These are phyloP conservation scores for Phrynocephalus vlangalii DNA, from an alignment of 2,797 vertebrate genomes.

Conservation along the genomic window DNA sequence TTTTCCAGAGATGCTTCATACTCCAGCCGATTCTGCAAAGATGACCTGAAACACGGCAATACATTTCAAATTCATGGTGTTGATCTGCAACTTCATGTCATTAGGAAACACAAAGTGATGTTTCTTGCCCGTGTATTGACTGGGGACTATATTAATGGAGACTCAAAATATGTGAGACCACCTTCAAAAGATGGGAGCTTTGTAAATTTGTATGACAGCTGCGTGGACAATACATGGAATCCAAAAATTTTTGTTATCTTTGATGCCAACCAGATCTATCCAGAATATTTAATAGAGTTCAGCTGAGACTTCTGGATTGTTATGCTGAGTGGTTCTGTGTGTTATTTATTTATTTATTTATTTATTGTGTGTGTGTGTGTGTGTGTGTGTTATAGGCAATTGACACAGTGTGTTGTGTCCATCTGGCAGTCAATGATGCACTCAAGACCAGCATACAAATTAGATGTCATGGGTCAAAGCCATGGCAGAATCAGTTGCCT, in stretches of 20 bases:
- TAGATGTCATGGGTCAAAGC: no score
- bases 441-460: no score
- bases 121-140: slow-evolving; percentile 94
- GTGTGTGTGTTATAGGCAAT: not conserved
- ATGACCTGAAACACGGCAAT: slow-evolving; percentile 88
- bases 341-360: no score
- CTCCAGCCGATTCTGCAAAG: slow-evolving; percentile 95
- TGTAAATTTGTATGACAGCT: slow-evolving; percentile 96
- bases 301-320: slow-evolving; percentile 75
- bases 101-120: slow-evolving; percentile 91
- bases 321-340: slow-evolving; percentile 37
- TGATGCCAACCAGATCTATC: slow-evolving; percentile 97
- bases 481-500: no score
- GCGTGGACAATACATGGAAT: slow-evolving; percentile 93
- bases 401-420: no score
- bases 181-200: slow-evolving; percentile 95
- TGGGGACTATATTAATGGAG: slow-evolving; percentile 91
- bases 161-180: slow-evolving; percentile 90
- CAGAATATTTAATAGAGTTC: slow-evolving; percentile 96
- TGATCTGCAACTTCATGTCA: slow-evolving; percentile 82
- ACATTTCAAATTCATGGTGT: slow-evolving; percentile 91
- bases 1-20: slow-evolving; percentile 94
- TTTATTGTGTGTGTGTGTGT: not conserved
- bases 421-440: no score
- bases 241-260: slow-evolving; percentile 98